A percentile compares a stretch with the other conserved stretches of the same genome.
Conservation (phyloP, 2,797 vertebrate species). For the Oreochromis mossambicus region DNA sequence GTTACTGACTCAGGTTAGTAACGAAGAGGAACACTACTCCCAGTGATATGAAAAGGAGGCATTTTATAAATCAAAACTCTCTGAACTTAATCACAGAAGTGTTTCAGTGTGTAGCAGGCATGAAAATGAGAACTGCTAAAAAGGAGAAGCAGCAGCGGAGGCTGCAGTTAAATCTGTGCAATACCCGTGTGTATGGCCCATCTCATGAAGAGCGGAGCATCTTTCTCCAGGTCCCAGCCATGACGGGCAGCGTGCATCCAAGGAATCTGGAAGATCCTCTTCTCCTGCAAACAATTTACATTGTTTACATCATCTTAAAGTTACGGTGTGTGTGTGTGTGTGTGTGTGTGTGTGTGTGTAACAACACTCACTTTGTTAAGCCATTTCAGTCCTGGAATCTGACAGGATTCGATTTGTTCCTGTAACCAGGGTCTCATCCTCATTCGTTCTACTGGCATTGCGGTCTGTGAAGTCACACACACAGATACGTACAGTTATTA, state of each 20-base stretch:
- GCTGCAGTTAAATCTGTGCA: background rate
- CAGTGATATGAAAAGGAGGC: background rate
- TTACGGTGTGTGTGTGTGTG: too few species aligned
- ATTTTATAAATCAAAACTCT: background rate
- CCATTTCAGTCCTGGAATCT: conserved; percentile 94
- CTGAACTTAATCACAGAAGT: background rate
- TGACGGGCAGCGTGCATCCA: conserved; percentile 99
- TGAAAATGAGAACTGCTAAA: conserved; percentile 10
- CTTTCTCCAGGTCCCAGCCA: conserved; percentile 97
- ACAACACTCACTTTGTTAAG: conserved; percentile 84
- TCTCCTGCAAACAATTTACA: conserved; percentile 78
- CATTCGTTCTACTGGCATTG: conserved; percentile 98
- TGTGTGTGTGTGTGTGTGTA: too few species aligned
- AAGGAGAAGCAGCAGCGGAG: background rate
- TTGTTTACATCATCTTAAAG: background rate
- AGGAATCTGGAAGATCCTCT: conserved; percentile 97
- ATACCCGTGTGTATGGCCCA: conserved; percentile 99
- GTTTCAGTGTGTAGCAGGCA: background rate
- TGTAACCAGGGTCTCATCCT: conserved; percentile 98
- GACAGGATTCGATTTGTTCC: conserved; percentile 93
- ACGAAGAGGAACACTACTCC: background rate
- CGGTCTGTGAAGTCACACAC: conserved; percentile 60
- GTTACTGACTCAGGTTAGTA: background rate
- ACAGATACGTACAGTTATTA: background rate
- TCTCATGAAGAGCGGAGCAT: conserved; percentile 96